Evolutionary conservation across 1,140 invertebrate species (phyloP), one percentile per base, ranked within the genome.

Genomic region (Calliphora vicina): DNA sequence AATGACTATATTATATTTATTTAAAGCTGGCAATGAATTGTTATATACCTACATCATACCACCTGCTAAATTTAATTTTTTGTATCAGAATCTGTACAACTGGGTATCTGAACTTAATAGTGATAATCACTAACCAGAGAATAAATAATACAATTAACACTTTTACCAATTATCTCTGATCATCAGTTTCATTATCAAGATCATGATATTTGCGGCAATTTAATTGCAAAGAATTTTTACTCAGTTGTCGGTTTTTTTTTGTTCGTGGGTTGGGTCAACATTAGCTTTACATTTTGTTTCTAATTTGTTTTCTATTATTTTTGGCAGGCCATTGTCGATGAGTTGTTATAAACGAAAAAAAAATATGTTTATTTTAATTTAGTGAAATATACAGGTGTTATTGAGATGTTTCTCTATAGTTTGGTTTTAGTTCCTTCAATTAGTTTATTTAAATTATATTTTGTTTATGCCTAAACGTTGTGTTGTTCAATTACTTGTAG

Each of bases 131-230:
- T n/a, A n/a, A n/a, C n/a, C n/a, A 5, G 42, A 57, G 10, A 20
- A 43, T 82, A 82, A 82, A 25, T 73, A 50, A 76, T 27, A 50
- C 42, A 23, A 82, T 67, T 67, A 20, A 67, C 61, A 67, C 61
- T 6, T 8, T 67, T 67, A 23, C n/a, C 61, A 23, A 23, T 67
- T 67, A 8, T 20, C 4, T 67, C 61, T 67, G 15, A 67, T 67
- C 61, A 67, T 67, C 61, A 67, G 4, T 4, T 57, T 57, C 50
- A 57, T 57, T 15, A 67, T 67, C 61, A 67, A 67, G 20, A 67
- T 67, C 50, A 57, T 57, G 50, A 57, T 57, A 50, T 12, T 50
- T 12, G 45, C 12, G 12, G 4, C 2, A 50, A 50, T 50, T 50
- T 50, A 12, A 50, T 50, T 43, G 5, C 5, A 43, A 43, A 43